phyloP scores from a whole-genome alignment of 2,888 invertebrate species.

The Pristionchus entomophagus region DNA sequence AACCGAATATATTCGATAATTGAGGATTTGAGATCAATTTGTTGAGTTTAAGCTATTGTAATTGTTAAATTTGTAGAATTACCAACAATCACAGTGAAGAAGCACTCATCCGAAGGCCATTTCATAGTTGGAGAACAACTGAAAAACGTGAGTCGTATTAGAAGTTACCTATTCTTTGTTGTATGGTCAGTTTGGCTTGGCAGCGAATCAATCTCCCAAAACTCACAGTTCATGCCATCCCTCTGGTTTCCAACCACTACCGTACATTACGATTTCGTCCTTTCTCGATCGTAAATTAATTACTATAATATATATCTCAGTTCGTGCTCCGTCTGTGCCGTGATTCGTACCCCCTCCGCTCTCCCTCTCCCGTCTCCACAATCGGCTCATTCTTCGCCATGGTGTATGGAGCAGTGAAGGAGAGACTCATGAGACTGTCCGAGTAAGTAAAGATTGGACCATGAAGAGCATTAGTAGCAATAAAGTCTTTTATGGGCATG shows the following conservation, averaged over 20 bases:
- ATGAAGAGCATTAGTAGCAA: not conserved
- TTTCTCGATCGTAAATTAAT: too few species aligned
- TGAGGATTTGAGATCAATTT: too few species aligned
- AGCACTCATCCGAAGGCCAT: not conserved
- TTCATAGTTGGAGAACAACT: constrained; percentile 32
- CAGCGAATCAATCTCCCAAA: too few species aligned
- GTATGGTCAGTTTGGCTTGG: too few species aligned
- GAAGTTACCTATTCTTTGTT: too few species aligned
- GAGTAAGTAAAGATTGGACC: not conserved
- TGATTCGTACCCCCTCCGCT: not conserved
- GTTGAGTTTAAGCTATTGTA: not conserved
- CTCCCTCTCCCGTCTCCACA: not conserved
- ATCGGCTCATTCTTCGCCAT: constrained; percentile 26
- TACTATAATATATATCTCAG: too few species aligned
- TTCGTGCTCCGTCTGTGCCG: not conserved
- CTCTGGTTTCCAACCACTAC: too few species aligned
- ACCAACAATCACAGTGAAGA: not conserved
- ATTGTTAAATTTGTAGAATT: not conserved
- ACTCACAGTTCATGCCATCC: too few species aligned
- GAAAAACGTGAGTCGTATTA: constrained; percentile 15
- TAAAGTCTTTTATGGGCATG: too few species aligned
- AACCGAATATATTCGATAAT: too few species aligned
- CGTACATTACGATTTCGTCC: too few species aligned
- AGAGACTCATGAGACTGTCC: not conserved
- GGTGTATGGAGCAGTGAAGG: not conserved